Evolutionary conservation across 2,113 vertebrate genomes (phyloP), one percentile per base, ranked within the genome.

Genomic region (Clarias magur): DNA sequence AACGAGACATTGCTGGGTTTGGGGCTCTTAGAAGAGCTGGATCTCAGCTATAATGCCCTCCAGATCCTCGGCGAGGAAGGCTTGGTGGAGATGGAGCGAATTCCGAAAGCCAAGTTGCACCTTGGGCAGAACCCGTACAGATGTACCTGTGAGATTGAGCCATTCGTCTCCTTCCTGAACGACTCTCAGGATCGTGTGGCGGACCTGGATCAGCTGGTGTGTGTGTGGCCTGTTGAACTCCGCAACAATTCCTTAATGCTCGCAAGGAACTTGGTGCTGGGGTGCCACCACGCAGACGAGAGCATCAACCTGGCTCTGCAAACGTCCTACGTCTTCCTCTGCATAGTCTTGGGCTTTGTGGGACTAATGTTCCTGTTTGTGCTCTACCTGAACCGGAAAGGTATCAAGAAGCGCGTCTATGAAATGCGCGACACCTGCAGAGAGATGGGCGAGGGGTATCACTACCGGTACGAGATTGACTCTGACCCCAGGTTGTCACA

Each of bases 321-420:
- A 90, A 96, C 95, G 2, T 96, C 96, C 0, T 96, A 96, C 1
- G 95, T 94, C 19, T 95, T 96, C 86, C 85, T 96, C 72, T 94
- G 95, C 0, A 83, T 95, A 0, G 95, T 96, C 42, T 91, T 96
- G 65, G 95, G 95, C 23, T 92, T 96, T 53, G 91, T 96, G 0
- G 95, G 95, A 4, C 90, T 96, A 30, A 89, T 96, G 88, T 96
- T 96, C 89, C 95, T 96, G 25, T 95, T 96, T 12, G 95, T 96
- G 10, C 95, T 96, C 5, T 96, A 96, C 84, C 94, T 96, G 53
- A 96, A 96, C 91, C 94, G 95, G n/a, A 94, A 92, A 88, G 95
- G 95, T 80, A 96, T 96, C 88, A 96, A 96, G 90, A 95, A 93
- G 73, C 94, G 96, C 34, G 85, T 94, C 87, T 93, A 94, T 0